phyloP scores from a whole-genome alignment of 2,888 invertebrate species.

The Himalopsyche kuldschensis region DNA sequence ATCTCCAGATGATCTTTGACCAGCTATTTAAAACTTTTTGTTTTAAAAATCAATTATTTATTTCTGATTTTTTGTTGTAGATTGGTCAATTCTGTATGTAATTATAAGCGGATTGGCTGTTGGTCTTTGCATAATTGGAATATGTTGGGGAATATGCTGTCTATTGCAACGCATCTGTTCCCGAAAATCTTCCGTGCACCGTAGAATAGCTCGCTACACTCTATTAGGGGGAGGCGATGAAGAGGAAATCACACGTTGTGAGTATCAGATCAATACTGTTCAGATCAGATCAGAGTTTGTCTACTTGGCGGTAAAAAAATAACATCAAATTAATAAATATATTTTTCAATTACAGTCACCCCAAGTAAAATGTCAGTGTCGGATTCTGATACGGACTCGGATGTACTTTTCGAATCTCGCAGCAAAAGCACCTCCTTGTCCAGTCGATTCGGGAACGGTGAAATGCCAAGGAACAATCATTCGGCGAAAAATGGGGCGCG shows the following conservation, averaged over 20 bases:
- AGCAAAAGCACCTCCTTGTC: constrained; percentile 59
- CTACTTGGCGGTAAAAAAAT: too few relatives aligned
- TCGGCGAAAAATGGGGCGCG: constrained; percentile 63
- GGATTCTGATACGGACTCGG: constrained; percentile 83
- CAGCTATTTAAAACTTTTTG: too few relatives aligned
- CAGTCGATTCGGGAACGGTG: constrained; percentile 51
- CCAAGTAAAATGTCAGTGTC: constrained; percentile 66
- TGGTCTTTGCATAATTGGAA: constrained; percentile 63
- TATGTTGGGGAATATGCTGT: constrained; percentile 67
- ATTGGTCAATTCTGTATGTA: constrained; percentile 93
- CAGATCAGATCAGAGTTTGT: too few relatives aligned
- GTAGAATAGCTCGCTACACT: constrained; percentile 66
- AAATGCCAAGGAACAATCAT: constrained; percentile 51
- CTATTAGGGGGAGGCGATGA: constrained; percentile 71
- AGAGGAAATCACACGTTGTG: constrained; percentile 66
- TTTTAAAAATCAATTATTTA: too few relatives aligned
- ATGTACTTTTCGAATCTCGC: constrained; percentile 79
- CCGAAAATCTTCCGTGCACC: constrained; percentile 54
- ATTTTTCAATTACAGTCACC: constrained; percentile 53
- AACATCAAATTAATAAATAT: neutral
- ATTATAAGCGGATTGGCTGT: constrained; percentile 71
- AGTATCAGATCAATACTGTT: constrained; percentile 43
- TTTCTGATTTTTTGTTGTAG: constrained; percentile 52
- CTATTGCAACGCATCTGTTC: constrained; percentile 59
- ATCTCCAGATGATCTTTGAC: too few relatives aligned